Base-by-base conservation (phyloP, 2,113 vertebrate species). In the Indicator indicator region DNA sequence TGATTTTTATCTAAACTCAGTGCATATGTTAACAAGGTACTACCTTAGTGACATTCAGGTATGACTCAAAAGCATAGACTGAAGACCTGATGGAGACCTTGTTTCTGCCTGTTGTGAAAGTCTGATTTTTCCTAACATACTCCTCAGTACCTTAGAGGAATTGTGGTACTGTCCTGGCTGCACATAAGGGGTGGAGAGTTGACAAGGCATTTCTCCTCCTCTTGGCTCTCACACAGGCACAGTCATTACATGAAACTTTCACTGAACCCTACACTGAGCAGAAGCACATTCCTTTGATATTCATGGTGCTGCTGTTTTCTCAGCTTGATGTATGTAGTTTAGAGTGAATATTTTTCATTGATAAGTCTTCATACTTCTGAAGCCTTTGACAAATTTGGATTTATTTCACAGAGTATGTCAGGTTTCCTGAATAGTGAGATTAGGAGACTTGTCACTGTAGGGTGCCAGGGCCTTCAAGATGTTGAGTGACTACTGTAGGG, bases 241-340 rank as follows among this genome's bases (percentile, higher is more conserved):
- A 24, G n/a, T 62, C 11, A 2, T 24, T 28, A 44, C 6, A 16
- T 73, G 70, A 62, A 77, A 17, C 28, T 62, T 69, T 50, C 24
- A 42, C 76, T 54, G 72, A 64, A 16, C 40, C 3, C 6, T 40
- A 1, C 30, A 13, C 52, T 2, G 3, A 8, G 52, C 72, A 88
- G 58, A 86, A 74, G 20, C 5, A 2, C 1, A 1, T 8, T 48
- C 16, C 48, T 81, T 64, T 62, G 62, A 36, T n/a, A 9, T 6
- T 74, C 13, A 1, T 9, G 7, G 2, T n/a, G 5, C 16, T 86
- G 27, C 13, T 86, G 0, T 44, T 81, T 83, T 76, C 30, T 74
- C 64, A 77, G 50, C 17, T 55, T 70, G 40, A 36, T 36, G 26
- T n/a, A 1, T 0, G 0, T n/a, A 9, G 18, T 67, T 70, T 67